Evolutionary conservation across 2,797 vertebrate species (phyloP), one percentile per base, ranked within the genome.

Genomic region (Silurus aristotelis): DNA sequence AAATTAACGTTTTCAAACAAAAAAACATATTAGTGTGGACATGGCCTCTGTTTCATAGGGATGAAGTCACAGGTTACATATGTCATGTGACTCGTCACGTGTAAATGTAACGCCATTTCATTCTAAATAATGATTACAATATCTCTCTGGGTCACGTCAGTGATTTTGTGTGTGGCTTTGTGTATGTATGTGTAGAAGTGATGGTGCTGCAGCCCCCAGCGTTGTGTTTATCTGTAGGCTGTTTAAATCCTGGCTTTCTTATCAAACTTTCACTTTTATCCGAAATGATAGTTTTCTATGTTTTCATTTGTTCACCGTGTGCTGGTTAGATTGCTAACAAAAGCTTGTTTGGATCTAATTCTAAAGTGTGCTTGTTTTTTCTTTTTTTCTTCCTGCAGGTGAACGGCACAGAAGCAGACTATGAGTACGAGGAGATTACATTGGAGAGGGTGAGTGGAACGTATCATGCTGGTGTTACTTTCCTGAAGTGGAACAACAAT

Each of bases 391-490:
- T 13, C 66, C 66, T 72, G 55, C 91, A 99, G 98, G 97, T 99
- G 86, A 99, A 99, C 87, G 98, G 97, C 89, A 97, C 97, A 0
- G 98, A 99, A 92, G 96, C 96, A 0, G 98, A 99, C 87, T 98
- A 96, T 10, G 98, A 99, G 90, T 99, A 98, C 91, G 98, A 99
- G 93, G 98, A 99, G 95, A 98, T 99, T 92, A 98, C 97, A 25
- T 94, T 99, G 91, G 98, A 99, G 95, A 93, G 98, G 96, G 98
- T 99, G 91, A 96, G 94, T 82, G 56, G 56, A 17, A 56, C 14
- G 4, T 10, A 12, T 52, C 25, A 12, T 67, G 64, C n/a, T 75
- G 60, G 3, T 31, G 43, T 76, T 55, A 7, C 2, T 64, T 48
- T 73, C 56, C 12, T 72, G 19, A 46, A 20, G 38, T 13, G 19